Conservation (phyloP, 2,113 vertebrate species). For the Onychostruthus taczanowskii region DNA sequence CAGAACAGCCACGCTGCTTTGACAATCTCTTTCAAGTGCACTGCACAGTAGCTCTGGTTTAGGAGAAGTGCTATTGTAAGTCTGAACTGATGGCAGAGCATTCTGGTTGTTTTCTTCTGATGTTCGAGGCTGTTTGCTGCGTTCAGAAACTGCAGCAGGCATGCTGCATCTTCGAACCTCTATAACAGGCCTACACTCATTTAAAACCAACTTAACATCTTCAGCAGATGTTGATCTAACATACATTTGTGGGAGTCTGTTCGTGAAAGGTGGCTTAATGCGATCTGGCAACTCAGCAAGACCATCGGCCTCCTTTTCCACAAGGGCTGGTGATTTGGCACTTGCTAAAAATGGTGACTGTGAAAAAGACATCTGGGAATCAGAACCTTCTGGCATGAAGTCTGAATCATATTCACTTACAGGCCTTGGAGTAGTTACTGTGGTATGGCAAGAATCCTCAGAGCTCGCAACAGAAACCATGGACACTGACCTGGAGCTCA, state of each 20-base stretch:
- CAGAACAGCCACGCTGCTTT: conserved; percentile 15
- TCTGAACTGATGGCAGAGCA: conserved; percentile 16
- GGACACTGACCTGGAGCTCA: conserved; percentile 90
- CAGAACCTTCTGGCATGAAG: conserved; percentile 84
- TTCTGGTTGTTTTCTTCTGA: conserved; percentile 75
- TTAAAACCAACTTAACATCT: conserved; percentile 79
- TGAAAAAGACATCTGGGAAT: conserved; percentile 90
- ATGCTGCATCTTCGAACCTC: conserved; percentile 77
- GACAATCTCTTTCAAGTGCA: conserved; percentile 68
- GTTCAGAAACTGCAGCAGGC: conserved; percentile 73
- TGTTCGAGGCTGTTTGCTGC: conserved; percentile 49
- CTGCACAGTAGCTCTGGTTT: conserved; percentile 61
- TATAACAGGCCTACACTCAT: conserved; percentile 75
- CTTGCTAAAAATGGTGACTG: conserved; percentile 85
- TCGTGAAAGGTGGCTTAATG: conserved; percentile 69
- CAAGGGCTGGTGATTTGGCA: conserved; percentile 86
- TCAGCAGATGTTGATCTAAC: conserved; percentile 87
- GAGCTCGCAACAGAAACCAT: conserved; percentile 91
- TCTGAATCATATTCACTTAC: conserved; percentile 87
- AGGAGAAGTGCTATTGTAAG: conserved; percentile 61
- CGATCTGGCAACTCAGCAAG: conserved; percentile 79
- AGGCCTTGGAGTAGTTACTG: conserved; percentile 83
- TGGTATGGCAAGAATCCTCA: conserved; percentile 90
- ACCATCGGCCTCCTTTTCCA: conserved; percentile 82
- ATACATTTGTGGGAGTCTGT: conserved; percentile 79